phyloP scores from a whole-genome alignment of 2,113 vertebrate genomes.

The Anarhynchus alexandrinus region DNA sequence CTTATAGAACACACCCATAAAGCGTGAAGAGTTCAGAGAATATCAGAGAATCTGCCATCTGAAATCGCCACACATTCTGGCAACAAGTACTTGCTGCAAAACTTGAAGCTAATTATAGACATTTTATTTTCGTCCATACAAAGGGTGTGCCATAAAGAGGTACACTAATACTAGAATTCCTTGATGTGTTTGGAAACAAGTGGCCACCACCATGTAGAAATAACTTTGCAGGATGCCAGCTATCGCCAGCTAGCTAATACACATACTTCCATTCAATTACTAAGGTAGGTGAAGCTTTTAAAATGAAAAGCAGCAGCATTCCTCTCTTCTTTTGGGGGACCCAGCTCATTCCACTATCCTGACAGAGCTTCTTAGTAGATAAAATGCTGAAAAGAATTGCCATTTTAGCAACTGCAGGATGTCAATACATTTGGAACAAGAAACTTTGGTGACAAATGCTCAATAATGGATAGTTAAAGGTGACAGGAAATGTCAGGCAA shows the following conservation, averaged over 20 bases:
- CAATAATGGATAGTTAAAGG: neutral
- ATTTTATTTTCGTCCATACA: neutral
- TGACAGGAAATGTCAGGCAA: neutral
- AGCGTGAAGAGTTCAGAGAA: neutral
- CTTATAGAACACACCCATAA: neutral
- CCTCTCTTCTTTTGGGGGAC: neutral
- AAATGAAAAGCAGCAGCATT: neutral
- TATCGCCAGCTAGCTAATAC: neutral
- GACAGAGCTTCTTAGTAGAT: neutral
- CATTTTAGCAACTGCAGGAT: neutral
- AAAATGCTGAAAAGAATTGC: neutral
- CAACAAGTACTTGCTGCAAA: neutral
- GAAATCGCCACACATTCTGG: neutral
- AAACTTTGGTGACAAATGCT: neutral
- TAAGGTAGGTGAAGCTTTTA: neutral
- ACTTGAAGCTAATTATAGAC: neutral
- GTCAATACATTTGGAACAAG: neutral
- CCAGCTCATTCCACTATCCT: neutral
- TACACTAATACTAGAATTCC: neutral
- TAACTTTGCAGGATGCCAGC: neutral
- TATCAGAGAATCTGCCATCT: neutral
- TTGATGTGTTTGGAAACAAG: neutral
- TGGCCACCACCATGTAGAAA: neutral
- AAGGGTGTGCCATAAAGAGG: neutral
- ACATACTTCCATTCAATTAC: neutral